phyloP scores from a whole-genome alignment of 2,888 invertebrate species.

The Lasioglossum zephyrum region DNA sequence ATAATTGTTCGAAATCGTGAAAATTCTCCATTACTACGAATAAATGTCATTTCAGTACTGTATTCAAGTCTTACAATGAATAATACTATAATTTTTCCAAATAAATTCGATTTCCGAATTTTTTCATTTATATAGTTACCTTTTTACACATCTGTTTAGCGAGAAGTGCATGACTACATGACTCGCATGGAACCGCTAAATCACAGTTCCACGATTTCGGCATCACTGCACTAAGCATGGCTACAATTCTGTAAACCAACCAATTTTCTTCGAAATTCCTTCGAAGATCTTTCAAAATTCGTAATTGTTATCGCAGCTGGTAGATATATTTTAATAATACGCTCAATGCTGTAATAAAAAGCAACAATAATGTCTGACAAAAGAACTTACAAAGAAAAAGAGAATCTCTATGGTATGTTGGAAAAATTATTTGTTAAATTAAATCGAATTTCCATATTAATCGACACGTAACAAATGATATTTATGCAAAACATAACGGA shows the following conservation, averaged over 20 bases:
- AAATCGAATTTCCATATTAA: not conserved
- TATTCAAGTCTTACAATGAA: not conserved
- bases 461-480: not conserved
- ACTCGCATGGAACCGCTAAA: not conserved
- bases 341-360: slow-evolving; percentile 15
- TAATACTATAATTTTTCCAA: not conserved
- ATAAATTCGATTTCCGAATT: not conserved
- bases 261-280: not conserved
- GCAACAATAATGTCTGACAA: slow-evolving; percentile 36
- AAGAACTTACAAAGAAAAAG: slow-evolving; percentile 59
- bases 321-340: not conserved
- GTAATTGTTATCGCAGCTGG: not conserved
- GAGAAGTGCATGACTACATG: not conserved
- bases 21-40: not conserved
- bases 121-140: not conserved
- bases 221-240: too few relatives aligned
- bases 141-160: not conserved
- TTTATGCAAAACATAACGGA: not conserved
- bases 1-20: not conserved
- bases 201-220: too few relatives aligned
- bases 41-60: not conserved
- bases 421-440: slow-evolving; percentile 16
- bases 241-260: not conserved
- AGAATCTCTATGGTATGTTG: slow-evolving; percentile 73
- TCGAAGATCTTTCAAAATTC: not conserved